phyloP scores from a whole-genome alignment of 2,888 invertebrate species.

The Capitulum mitella region DNA sequence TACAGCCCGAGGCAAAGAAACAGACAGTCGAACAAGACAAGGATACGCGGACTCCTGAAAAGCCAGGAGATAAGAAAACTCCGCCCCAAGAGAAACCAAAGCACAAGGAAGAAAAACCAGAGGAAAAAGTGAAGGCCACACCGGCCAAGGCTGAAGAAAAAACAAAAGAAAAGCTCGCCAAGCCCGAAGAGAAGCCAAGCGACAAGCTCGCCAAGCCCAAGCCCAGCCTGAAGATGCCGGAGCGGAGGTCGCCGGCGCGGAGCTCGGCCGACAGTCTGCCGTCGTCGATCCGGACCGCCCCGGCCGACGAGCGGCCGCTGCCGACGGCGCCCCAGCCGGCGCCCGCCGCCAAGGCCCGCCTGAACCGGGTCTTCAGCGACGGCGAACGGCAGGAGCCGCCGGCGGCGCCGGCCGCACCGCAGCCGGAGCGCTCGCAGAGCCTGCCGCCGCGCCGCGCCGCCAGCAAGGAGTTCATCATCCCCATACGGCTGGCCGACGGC shows the following conservation, averaged over 20 bases:
- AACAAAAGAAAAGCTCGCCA: not conserved
- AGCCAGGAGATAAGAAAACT: too few relatives aligned
- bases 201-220: not conserved
- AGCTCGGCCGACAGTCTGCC: not conserved
- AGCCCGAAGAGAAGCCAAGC: not conserved
- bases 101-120: not conserved
- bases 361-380: not conserved
- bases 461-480: slow-evolving; percentile 35
- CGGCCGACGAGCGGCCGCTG: not conserved
- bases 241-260: not conserved
- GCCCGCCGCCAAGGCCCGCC: not conserved
- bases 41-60: too few relatives aligned
- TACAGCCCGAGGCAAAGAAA: not conserved
- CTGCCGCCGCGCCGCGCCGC: slow-evolving; percentile 34
- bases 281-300: not conserved
- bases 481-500: slow-evolving; percentile 35
- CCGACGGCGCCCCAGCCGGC: not conserved
- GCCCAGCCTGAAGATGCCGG: not conserved
- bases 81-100: not conserved
- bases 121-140: not conserved
- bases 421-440: not conserved
- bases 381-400: too few relatives aligned
- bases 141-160: not conserved
- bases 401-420: not conserved
- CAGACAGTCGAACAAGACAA: too few relatives aligned